Evolutionary conservation across 1,140 invertebrate species (phyloP).

Genomic region (Coboldia fuscipes): DNA sequence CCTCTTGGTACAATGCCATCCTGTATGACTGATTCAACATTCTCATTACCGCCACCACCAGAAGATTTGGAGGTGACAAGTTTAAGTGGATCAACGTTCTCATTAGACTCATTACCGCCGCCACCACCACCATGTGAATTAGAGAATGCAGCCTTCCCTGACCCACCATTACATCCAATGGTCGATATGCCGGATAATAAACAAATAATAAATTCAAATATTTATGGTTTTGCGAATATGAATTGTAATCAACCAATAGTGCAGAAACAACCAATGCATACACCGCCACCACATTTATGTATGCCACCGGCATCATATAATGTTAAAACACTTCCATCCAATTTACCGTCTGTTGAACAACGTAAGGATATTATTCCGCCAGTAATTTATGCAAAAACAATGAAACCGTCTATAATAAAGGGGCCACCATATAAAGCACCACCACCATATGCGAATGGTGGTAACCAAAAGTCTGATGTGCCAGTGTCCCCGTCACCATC

Average conservation of each 20-base stretch:
- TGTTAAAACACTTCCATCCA: conserved; percentile 7
- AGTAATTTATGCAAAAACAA: conserved; percentile 16
- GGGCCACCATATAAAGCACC: conserved; percentile 20
- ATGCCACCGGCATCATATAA: conserved; percentile 1
- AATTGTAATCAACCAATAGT: conserved; percentile 44
- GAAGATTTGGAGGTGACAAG: conserved; percentile 16
- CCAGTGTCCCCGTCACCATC: conserved; percentile 7
- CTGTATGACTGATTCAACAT: conserved; percentile 25
- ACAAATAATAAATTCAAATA: too few species aligned
- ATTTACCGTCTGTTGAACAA: not conserved
- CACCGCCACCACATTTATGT: conserved; percentile 9
- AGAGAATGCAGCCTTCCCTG: conserved; percentile 32
- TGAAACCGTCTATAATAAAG: conserved; percentile 15
- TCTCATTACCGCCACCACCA: conserved; percentile 29
- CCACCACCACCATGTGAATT: conserved; percentile 48
- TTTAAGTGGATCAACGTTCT: conserved; percentile 51
- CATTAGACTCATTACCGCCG: conserved; percentile 49
- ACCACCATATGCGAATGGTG: conserved; percentile 18
- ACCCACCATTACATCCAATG: conserved; percentile 39
- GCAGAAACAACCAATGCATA: conserved; percentile 15
- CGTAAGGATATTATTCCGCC: conserved; percentile 6
- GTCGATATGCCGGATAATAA: too few species aligned
- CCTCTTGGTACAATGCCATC: conserved; percentile 6
- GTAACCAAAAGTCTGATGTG: conserved; percentile 1
- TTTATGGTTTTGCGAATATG: too few species aligned